Conservation (phyloP, 2,113 vertebrate species). For the Lonchura striata region DNA sequence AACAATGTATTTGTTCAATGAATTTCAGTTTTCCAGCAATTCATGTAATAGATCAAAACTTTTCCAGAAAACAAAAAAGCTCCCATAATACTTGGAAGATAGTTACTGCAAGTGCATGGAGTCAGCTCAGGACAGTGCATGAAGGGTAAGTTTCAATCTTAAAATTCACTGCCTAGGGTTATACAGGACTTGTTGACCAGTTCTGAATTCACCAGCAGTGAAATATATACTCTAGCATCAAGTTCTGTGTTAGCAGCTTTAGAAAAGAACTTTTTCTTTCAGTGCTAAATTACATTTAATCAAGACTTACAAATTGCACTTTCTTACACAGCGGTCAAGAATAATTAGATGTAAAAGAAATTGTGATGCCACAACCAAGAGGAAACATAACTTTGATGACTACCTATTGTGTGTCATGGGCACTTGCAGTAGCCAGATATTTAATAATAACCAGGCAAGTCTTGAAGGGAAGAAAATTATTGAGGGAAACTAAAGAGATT, state of each 20-base stretch:
- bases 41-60: background rate
- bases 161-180: background rate
- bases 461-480: background rate
- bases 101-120: background rate
- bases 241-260: background rate
- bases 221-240: background rate
- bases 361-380: background rate
- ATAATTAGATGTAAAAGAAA: background rate
- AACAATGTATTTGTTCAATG: background rate
- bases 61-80: background rate
- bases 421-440: background rate
- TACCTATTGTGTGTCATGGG: background rate
- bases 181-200: background rate
- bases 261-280: background rate
- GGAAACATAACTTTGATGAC: background rate
- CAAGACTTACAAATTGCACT: background rate
- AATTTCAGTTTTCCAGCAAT: background rate
- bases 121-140: background rate
- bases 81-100: background rate
- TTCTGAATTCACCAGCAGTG: background rate
- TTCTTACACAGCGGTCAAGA: background rate
- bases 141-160: background rate
- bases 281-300: background rate
- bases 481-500: background rate
- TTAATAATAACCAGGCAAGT: background rate